Evolutionary conservation across 2,797 vertebrate genomes (phyloP), one percentile per base, ranked within the genome.

Genomic region (Zonotrichia albicollis): DNA sequence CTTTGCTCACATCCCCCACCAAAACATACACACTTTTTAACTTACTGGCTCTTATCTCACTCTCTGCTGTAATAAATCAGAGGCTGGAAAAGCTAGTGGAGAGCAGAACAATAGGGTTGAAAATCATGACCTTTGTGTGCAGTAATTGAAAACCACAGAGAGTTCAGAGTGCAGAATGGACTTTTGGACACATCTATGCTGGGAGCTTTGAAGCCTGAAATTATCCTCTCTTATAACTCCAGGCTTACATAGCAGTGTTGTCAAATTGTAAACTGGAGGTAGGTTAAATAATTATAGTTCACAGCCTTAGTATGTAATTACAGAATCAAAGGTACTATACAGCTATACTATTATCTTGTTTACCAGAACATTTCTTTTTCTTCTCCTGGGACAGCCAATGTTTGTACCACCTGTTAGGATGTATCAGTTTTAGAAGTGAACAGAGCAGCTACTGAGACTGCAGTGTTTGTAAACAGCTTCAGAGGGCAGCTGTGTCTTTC

Each of bases 61-160:
- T 42, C 71, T 67, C 68, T 51, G 34, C 42, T 50, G 12, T 70
- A 96, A 90, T 92, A 95, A 93, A 95, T 94, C 73, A 93, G 78
- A 70, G 25, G 32, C 6, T 88, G 68, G 38, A 91, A 94, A 93
- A 96, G 34, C 64, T 48, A 68, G 67, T 15, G 64, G 54, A 82
- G 67, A 93, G 53, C 66, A 88, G 64, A 95, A 93, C 51, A 94
- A 82, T 10, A 64, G 38, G 16, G 61, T 5, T 84, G 65, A 67
- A 84, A 92, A 93, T 89, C 57, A 61, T 38, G 88, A 93, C 57
- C 72, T 95, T 82, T 92, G 55, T 60, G 50, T 73, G 54, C 8
- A 79, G 86, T 83, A 95, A 95, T 74, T 93, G 88, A 93, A 95
- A 96, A 67, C 6, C 40, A 53, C n/a, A 36, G 50, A 88, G 66